These are phyloP conservation scores for Ochropleura plecta DNA, from an alignment of 2,888 invertebrate species.

Conservation along the genomic window DNA sequence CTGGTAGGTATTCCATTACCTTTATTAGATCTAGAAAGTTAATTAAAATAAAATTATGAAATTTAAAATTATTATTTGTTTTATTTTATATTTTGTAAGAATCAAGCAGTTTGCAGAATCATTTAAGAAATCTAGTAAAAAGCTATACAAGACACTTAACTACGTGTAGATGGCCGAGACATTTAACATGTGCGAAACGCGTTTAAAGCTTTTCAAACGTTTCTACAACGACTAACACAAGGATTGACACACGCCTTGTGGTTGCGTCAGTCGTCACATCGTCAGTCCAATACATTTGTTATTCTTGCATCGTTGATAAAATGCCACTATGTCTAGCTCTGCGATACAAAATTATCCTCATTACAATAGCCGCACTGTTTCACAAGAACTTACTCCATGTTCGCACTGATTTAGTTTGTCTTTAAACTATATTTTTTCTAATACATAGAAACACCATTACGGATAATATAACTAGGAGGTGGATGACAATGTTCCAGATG, in stretches of 20 bases:
- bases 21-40: too few relatives aligned
- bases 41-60: too few relatives aligned
- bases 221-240: not conserved
- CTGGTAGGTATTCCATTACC: too few relatives aligned
- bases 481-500: conserved; percentile 22
- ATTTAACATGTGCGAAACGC: not conserved
- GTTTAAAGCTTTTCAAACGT: not conserved
- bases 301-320: too few relatives aligned
- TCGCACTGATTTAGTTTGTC: not conserved
- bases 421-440: conserved; percentile 6
- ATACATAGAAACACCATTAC: conserved; percentile 31
- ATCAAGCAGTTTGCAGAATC: not conserved
- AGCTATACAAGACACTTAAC: not conserved
- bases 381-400: not conserved
- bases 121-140: not conserved
- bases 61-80: too few relatives aligned
- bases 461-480: conserved; percentile 30
- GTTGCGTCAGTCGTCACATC: not conserved
- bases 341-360: not conserved
- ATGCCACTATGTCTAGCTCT: not conserved
- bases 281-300: too few relatives aligned
- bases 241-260: not conserved
- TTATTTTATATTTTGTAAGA: too few relatives aligned
- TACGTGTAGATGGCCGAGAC: not conserved
- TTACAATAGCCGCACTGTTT: not conserved